Evolutionary conservation across 2,113 vertebrate genomes (phyloP), one percentile per base, ranked within the genome.

Genomic region (Lota lota): DNA sequence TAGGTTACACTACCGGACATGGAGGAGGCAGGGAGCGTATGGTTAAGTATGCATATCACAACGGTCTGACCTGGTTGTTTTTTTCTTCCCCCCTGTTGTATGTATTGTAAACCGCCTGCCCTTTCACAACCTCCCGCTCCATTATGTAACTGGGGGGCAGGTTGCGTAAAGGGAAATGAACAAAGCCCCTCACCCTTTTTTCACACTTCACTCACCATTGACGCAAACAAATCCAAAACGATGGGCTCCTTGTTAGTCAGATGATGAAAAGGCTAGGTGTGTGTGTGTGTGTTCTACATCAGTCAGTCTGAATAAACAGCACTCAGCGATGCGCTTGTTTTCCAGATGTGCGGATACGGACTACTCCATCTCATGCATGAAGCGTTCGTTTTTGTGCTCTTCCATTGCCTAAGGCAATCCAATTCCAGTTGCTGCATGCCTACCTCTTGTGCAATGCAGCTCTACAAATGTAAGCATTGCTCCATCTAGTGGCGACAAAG

Each of bases 41-140:
- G 28, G 17, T 69, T 69, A 63, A 80, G 78, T 20, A 81, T 8
- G 33, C 66, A 14, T 50, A 63, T 63, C 28, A 72, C 73, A 68
- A 83, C 79, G 66, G 50, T 62, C 68, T 87, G 84, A 83, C 84
- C 81, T 79, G 80, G 57, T 83, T 10, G 40, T 47, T 47, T 1
- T 47, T 47, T 11, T 47, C 88, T 83, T 50, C 40, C 74, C 72
- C 75, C 79, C 75, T 81, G 79, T 78, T 64, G 74, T 77, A 81
- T 81, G 77, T 81, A 79, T 78, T 64, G 74, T 76, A 82, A 84
- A 86, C 88, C 87, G 69, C 71, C 75, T 5, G 11, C 74, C 78
- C 66, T 62, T 64, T 73, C 75, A 78, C 74, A 74, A 53, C 66
- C 69, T 77, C 62, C 61, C 64, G 56, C 66, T 72, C 61, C 57